Evolutionary conservation across 2,888 invertebrate genomes (phyloP).

Genomic region (Aquatica leii): DNA sequence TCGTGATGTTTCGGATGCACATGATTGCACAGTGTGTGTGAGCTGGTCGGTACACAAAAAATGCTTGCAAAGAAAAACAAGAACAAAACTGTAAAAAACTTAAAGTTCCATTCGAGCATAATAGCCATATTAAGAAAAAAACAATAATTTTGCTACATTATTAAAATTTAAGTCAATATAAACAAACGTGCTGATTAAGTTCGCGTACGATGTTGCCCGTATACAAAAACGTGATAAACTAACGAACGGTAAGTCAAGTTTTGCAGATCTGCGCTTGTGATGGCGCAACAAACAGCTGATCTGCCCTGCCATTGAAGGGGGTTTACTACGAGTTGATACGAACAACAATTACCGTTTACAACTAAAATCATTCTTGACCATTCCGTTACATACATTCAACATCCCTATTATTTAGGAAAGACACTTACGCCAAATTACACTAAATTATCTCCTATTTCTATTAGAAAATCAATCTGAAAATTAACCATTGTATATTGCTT

Average conservation of each 20-base stretch:
- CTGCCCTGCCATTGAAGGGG: constrained; percentile 9
- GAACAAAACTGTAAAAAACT: constrained; percentile 27
- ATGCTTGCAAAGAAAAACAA: constrained; percentile 9
- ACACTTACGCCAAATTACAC: too few species aligned
- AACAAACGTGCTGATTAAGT: constrained; percentile 14
- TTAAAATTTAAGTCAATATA: constrained; percentile 18
- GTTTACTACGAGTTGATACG: constrained; percentile 4
- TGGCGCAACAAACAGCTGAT: constrained; percentile 31
- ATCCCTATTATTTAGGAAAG: too few species aligned
- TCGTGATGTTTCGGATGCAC: constrained; percentile 45
- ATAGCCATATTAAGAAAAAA: constrained; percentile 49
- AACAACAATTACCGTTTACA: too few species aligned
- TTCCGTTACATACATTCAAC: too few species aligned
- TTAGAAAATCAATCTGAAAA: too few species aligned
- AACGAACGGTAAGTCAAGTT: constrained; percentile 16
- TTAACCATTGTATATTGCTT: too few species aligned
- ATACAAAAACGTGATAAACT: constrained; percentile 20
- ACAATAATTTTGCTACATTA: constrained; percentile 21
- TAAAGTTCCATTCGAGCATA: constrained; percentile 49
- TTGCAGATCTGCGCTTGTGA: constrained; percentile 19
- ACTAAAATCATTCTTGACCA: too few species aligned
- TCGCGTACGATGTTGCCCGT: constrained; percentile 4
- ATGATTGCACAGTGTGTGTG: constrained; percentile 44
- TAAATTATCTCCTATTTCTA: too few species aligned
- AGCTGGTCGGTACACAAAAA: constrained; percentile 24